Conservation (phyloP, 1,140 invertebrate genomes). For the Procambarus virginalis region DNA sequence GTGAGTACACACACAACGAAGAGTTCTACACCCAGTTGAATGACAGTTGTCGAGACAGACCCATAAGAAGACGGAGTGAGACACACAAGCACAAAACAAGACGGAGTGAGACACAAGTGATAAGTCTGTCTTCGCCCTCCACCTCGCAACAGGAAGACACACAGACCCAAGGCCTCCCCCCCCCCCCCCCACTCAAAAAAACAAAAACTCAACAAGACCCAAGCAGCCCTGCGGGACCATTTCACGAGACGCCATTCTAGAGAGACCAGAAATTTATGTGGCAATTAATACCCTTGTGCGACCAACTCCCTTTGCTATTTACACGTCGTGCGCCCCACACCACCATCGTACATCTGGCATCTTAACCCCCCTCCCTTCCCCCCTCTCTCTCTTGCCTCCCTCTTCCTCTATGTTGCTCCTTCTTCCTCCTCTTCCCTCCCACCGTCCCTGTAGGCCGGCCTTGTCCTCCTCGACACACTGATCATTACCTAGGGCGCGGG, state of each 20-base stretch:
- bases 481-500: too few relatives aligned
- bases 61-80: too few relatives aligned
- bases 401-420: neutral
- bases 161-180: too few relatives aligned
- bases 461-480: too few relatives aligned
- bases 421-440: neutral
- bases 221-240: constrained; percentile 23
- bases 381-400: neutral
- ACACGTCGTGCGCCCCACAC: neutral
- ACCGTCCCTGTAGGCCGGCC: neutral
- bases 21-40: too few relatives aligned
- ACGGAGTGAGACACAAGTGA: too few relatives aligned
- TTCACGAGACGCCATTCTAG: constrained; percentile 19
- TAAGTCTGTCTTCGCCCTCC: too few relatives aligned
- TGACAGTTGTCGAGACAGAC: too few relatives aligned
- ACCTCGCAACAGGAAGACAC: too few relatives aligned
- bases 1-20: too few relatives aligned
- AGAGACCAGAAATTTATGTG: constrained; percentile 38
- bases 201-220: neutral
- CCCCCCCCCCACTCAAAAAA: neutral
- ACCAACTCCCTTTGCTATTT: constrained; percentile 5
- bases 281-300: constrained; percentile 23
- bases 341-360: neutral
- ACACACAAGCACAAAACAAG: too few relatives aligned
- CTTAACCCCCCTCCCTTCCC: neutral